phyloP scores from a whole-genome alignment of 2,113 vertebrate species.

The Holacanthus passer region DNA sequence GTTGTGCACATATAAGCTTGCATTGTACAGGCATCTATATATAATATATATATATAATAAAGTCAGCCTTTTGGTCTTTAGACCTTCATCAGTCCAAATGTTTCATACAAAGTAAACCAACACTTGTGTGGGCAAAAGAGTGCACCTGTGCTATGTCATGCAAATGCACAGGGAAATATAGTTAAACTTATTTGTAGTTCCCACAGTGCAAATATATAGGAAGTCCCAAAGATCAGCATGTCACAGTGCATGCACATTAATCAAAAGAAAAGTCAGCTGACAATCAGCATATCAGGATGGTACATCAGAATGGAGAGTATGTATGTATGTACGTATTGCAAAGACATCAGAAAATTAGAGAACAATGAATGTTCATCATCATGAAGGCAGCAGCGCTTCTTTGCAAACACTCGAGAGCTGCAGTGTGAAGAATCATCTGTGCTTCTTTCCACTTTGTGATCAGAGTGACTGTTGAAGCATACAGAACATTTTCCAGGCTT shows the following conservation, averaged over 20 bases:
- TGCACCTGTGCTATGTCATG: background rate
- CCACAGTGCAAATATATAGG: background rate
- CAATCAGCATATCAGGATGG: background rate
- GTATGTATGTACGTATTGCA: background rate
- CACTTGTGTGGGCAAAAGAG: background rate
- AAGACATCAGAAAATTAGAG: background rate
- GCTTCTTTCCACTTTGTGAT: slow-evolving; percentile 72
- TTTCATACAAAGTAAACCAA: slow-evolving; percentile 13
- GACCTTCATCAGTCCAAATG: slow-evolving; percentile 6
- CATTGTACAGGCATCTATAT: too few species aligned
- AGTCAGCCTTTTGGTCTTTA: slow-evolving; percentile 5
- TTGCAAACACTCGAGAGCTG: slow-evolving; percentile 45
- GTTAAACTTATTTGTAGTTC: background rate
- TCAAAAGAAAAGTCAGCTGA: background rate
- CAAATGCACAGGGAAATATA: background rate
- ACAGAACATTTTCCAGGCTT: slow-evolving; percentile 67
- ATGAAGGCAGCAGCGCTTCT: slow-evolving; percentile 20
- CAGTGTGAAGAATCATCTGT: slow-evolving; percentile 62
- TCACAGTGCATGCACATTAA: background rate
- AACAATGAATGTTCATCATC: background rate
- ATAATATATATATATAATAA: too few species aligned
- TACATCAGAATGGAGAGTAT: background rate
- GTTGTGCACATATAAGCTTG: too few species aligned
- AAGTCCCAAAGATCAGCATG: background rate
- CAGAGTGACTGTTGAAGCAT: slow-evolving; percentile 71